Conservation (phyloP, 1,140 invertebrate species). For the Drosophila sp. region DNA sequence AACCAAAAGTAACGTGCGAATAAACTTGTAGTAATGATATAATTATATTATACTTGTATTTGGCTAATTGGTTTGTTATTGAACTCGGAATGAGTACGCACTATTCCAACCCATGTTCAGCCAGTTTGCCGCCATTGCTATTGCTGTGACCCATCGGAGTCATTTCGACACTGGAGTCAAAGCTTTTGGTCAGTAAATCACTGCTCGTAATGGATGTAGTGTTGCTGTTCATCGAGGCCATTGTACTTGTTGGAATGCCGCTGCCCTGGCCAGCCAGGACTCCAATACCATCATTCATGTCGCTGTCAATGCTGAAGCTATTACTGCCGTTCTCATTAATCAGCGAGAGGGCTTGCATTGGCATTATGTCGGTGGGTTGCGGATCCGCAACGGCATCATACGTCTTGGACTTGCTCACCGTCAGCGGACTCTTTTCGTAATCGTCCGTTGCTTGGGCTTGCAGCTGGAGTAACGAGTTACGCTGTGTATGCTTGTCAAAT, state of each 20-base stretch:
- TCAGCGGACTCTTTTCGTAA: slow-evolving; percentile 59
- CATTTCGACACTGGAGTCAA: slow-evolving; percentile 79
- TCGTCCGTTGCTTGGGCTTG: slow-evolving; percentile 64
- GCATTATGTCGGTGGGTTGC: slow-evolving; percentile 67
- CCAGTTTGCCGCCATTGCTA: slow-evolving; percentile 67
- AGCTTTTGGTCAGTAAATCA: slow-evolving; percentile 78
- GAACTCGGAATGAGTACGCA: slow-evolving; percentile 36
- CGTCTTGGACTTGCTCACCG: slow-evolving; percentile 56
- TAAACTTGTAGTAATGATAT: slow-evolving; percentile 29
- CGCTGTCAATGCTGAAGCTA: slow-evolving; percentile 78
- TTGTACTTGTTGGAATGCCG: slow-evolving; percentile 17
- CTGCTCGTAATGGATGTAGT: slow-evolving; percentile 82
- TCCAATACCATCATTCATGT: slow-evolving; percentile 62
- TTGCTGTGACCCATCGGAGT: slow-evolving; percentile 67
- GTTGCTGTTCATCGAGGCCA: slow-evolving; percentile 67
- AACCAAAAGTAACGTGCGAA: slow-evolving; percentile 49
- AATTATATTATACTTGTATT: slow-evolving; percentile 39
- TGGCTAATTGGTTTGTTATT: slow-evolving; percentile 64
- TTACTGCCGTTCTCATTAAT: slow-evolving; percentile 79
- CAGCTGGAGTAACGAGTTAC: slow-evolving; percentile 79
- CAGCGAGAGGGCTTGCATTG: slow-evolving; percentile 75
- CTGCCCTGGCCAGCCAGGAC: slow-evolving; percentile 35
- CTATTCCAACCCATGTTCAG: slow-evolving; percentile 66
- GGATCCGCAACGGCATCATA: slow-evolving; percentile 52
- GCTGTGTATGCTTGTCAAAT: slow-evolving; percentile 80